Conservation (phyloP, 2,797 vertebrate genomes). For the Lycodopsis pacificus region DNA sequence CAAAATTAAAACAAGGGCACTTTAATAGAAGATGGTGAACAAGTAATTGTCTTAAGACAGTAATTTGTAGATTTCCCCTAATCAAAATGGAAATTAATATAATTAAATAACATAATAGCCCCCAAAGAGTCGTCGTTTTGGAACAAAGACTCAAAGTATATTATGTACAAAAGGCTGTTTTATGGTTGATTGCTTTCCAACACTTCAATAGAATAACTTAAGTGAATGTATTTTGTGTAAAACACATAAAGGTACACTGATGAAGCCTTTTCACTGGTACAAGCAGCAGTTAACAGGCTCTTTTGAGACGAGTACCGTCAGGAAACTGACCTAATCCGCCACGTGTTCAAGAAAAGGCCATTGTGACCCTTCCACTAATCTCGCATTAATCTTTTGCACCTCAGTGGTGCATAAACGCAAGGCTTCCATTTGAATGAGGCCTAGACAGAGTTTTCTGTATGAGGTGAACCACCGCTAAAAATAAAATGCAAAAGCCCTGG, state of each 20-base stretch:
- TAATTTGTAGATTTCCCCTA: background rate
- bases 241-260: background rate
- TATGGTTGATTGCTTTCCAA: background rate
- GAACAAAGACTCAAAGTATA: background rate
- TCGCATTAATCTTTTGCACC: slow-evolving; percentile 40
- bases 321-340: slow-evolving; percentile 36
- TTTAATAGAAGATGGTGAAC: background rate
- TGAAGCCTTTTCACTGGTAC: background rate
- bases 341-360: slow-evolving; percentile 35
- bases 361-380: slow-evolving; percentile 41
- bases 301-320: background rate
- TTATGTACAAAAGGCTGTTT: background rate
- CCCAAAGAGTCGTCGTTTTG: background rate
- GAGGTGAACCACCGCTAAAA: slow-evolving; percentile 43
- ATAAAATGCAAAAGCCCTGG: slow-evolving; percentile 54
- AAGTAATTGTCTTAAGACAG: background rate
- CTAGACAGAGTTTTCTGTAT: slow-evolving; percentile 26
- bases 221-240: background rate
- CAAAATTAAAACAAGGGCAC: background rate
- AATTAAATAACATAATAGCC: background rate
- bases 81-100: background rate
- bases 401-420: slow-evolving; percentile 31
- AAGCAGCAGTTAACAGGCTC: background rate
- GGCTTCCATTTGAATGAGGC: slow-evolving; percentile 37
- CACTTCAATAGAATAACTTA: background rate